Conservation (phyloP, 2,797 vertebrate species). For the Centroberyx gerrardi region DNA sequence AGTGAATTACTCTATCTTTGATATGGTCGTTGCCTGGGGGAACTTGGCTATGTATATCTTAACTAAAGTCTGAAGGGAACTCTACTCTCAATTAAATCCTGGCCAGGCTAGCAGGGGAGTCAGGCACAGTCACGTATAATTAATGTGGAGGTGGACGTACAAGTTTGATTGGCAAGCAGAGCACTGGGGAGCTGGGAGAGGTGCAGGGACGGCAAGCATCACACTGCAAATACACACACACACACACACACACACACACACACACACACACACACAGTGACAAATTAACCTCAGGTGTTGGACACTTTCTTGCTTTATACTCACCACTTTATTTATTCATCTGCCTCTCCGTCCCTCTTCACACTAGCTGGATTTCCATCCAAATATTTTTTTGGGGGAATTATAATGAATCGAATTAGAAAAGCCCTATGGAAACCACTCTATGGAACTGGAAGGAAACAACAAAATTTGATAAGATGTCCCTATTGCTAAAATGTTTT, state of each 20-base stretch:
- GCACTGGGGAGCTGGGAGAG: constrained; percentile 12
- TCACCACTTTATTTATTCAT: too few species aligned
- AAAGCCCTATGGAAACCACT: too few species aligned
- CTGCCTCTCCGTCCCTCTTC: too few species aligned
- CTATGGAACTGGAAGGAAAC: too few species aligned
- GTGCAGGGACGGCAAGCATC: not conserved
- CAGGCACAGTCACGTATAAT: constrained; percentile 45
- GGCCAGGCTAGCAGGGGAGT: constrained; percentile 41
- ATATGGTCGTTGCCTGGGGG: constrained; percentile 35
- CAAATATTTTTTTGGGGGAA: too few species aligned
- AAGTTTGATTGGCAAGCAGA: constrained; percentile 43
- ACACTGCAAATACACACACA: not conserved
- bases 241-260: not conserved
- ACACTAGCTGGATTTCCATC: too few species aligned
- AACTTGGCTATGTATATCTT: constrained; percentile 38
- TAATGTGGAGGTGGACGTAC: constrained; percentile 40
- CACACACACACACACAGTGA: constrained; percentile 2
- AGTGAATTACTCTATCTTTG: constrained; percentile 34
- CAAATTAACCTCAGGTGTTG: too few species aligned
- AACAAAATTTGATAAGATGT: too few species aligned
- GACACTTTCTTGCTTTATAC: too few species aligned
- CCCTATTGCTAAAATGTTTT: too few species aligned
- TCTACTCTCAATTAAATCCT: constrained; percentile 60
- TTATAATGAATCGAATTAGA: too few species aligned
- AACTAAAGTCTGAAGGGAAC: constrained; percentile 47